Evolutionary conservation across 2,888 invertebrate genomes (phyloP), one percentile per base, ranked within the genome.

Genomic region (Epinotia demarniana): DNA sequence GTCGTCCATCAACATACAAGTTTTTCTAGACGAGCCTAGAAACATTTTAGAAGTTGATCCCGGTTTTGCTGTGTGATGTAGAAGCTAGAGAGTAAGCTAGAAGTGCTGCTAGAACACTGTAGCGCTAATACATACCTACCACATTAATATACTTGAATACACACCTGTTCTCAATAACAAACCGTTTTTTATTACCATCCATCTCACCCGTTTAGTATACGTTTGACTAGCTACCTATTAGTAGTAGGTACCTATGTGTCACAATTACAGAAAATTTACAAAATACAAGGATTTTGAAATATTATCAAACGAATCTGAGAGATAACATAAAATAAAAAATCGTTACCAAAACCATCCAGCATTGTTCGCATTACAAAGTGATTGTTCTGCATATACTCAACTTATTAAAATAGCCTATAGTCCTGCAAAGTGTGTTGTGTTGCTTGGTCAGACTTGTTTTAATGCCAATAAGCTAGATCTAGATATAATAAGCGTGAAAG

Each of bases 1-100:
- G 94, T 86, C 46, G 11, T 46, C 39, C 33, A 55, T 55, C 55
- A 19, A 2, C 55, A n/a, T 43, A n/a, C 33, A 18, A 43, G 67
- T 39, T 68, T 46, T 33, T 43, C 27, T 69, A 69, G 69, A 60
- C n/a, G 12, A n/a, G 0, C 19, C 46, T 69, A 69, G 69, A 23
- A 57, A 57, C 53, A 53, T 53, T n/a, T 53, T 53, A 53, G n/a
- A 62, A 3, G 61, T 39, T 16, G 39, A 43, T 16, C 33, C 55
- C 39, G 27, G 55, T 55, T 67, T 67, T 33, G 33, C 33, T 18
- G 67, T 67, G 69, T 60, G 43, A 67, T 72, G n/a, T 61, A 43
- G 43, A 11, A 49, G 66, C 75, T 75, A 60, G 58, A 23, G 12
- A 2, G n/a, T 60, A 61, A 75, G 75, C 67, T 78, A 79, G 80